Conservation (phyloP, 37 sponge, comb jelly and placozoan genomes). For the Agelas oroides region DNA sequence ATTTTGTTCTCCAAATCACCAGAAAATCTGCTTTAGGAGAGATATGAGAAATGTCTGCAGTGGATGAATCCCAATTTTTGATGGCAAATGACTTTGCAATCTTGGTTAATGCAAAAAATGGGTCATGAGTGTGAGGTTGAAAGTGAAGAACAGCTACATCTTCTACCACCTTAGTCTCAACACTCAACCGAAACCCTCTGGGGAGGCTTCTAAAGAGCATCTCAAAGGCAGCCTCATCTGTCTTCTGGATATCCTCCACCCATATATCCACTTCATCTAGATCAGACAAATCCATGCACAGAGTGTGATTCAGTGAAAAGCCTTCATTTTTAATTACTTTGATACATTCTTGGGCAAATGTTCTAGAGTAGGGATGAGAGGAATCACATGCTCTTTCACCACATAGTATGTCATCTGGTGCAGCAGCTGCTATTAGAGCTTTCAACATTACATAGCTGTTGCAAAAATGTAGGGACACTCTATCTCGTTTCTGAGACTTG, state of each 20-base stretch:
- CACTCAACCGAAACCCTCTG: not conserved
- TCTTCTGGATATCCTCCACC: not conserved
- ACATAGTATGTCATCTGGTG: not conserved
- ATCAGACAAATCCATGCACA: not conserved
- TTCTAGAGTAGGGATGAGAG: not conserved
- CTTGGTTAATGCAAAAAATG: too few relatives aligned
- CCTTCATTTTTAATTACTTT: not conserved
- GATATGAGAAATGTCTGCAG: not conserved
- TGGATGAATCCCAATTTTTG: not conserved
- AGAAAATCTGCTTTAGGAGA: not conserved
- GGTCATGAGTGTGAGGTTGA: not conserved
- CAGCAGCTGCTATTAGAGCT: slow-evolving; percentile 28
- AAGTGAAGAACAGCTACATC: not conserved
- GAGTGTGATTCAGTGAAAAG: not conserved
- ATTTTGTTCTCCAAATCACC: slow-evolving; percentile 40
- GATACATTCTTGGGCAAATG: not conserved
- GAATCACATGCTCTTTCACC: slow-evolving; percentile 20
- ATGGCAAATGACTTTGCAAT: not conserved
- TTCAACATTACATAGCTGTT: not conserved
- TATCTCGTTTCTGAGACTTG: too few relatives aligned
- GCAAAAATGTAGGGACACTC: not conserved
- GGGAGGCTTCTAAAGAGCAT: not conserved
- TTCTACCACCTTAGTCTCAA: not conserved
- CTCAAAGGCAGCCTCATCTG: not conserved
- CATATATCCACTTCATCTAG: not conserved